Conservation (phyloP, 2,113 vertebrate genomes). For the Erythrolamprus reginae region DNA sequence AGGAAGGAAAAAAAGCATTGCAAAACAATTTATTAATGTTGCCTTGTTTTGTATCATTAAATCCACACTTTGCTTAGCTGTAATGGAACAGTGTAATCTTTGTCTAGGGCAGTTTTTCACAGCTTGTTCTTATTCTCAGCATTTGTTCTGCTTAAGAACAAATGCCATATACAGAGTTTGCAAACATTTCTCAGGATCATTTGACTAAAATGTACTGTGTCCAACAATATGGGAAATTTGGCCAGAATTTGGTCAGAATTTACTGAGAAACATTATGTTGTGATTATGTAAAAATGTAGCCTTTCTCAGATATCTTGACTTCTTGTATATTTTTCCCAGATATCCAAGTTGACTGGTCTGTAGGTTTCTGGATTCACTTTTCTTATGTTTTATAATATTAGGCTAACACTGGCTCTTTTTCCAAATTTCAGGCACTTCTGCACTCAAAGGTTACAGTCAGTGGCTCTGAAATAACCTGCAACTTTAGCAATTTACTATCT, state of each 20-base stretch:
- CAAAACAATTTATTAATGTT: neutral
- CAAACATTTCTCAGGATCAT: neutral
- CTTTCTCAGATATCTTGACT: neutral
- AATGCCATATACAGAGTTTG: neutral
- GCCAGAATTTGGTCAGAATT: neutral
- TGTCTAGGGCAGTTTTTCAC: neutral
- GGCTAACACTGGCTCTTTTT: neutral
- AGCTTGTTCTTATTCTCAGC: neutral
- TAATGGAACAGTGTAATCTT: neutral
- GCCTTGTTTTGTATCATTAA: neutral
- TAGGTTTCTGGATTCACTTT: neutral
- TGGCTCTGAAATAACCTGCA: neutral
- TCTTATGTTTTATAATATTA: neutral
- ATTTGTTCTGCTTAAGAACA: neutral
- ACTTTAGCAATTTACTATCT: neutral
- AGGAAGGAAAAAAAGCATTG: neutral
- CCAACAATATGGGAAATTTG: neutral
- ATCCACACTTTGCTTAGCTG: neutral
- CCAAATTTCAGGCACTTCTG: neutral
- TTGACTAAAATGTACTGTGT: neutral
- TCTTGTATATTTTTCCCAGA: neutral
- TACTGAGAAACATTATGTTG: neutral
- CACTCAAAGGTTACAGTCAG: neutral
- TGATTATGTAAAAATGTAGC: neutral
- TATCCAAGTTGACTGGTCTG: neutral